These are phyloP conservation scores for Sula dactylatra DNA, from an alignment of 2,113 vertebrate species.

Conservation along the genomic window DNA sequence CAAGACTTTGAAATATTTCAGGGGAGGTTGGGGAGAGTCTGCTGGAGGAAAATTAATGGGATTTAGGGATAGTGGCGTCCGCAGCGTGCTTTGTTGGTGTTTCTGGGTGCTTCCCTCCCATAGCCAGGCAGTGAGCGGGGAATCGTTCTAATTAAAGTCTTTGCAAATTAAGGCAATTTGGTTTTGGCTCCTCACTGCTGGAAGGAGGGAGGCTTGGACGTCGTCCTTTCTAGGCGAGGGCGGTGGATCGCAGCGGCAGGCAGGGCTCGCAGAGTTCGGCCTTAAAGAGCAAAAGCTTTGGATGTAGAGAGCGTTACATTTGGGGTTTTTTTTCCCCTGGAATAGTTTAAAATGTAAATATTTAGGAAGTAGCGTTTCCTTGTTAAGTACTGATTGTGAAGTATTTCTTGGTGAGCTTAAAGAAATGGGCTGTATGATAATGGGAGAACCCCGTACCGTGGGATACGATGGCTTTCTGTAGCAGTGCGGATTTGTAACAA, in stretches of 20 bases:
- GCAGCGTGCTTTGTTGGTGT: rapidly evolving
- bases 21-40: too few relatives aligned
- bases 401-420: background rate
- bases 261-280: background rate
- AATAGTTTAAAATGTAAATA: background rate
- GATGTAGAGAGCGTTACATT: rapidly evolving
- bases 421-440: background rate
- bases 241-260: background rate
- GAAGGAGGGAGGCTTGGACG: background rate
- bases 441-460: rapidly evolving
- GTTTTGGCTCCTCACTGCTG: background rate
- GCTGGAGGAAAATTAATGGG: background rate
- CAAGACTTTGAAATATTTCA: background rate
- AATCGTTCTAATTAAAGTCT: background rate
- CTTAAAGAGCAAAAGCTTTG: too few relatives aligned
- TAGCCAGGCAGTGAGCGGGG: background rate
- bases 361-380: background rate
- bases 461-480: rapidly evolving
- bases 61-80: background rate
- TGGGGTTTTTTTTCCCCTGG: too few relatives aligned
- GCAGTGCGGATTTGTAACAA: background rate
- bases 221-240: rapidly evolving
- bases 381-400: background rate
- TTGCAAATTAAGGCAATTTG: background rate
- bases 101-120: background rate